These are phyloP conservation scores for Ramphastos sulfuratus DNA, from an alignment of 2,113 vertebrate genomes.

Conservation along the genomic window DNA sequence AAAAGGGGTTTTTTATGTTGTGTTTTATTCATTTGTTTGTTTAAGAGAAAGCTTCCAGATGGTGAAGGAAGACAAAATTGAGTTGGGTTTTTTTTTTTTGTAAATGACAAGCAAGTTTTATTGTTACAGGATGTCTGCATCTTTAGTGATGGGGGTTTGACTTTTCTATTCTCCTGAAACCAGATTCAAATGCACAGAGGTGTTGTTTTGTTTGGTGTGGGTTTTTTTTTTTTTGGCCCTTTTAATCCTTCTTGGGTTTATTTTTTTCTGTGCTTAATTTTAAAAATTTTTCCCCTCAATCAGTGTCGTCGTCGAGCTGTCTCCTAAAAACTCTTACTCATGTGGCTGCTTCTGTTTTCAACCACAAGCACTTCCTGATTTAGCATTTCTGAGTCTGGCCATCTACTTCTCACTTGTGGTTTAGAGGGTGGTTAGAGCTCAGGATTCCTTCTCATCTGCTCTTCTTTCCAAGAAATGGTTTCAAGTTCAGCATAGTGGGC, in stretches of 20 bases:
- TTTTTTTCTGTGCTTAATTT: not conserved
- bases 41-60: constrained; percentile 22
- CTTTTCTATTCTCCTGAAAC: not conserved
- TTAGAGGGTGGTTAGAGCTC: not conserved
- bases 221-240: not conserved
- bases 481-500: not conserved
- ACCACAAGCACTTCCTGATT: constrained; percentile 59
- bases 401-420: not conserved
- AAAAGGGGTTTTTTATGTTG: not conserved
- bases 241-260: not conserved
- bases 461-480: not conserved
- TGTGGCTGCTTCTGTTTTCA: constrained; percentile 51
- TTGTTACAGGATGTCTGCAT: not conserved
- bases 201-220: too few relatives aligned
- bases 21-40: not conserved
- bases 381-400: constrained; percentile 26
- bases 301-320: constrained; percentile 37
- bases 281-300: not conserved
- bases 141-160: not conserved
- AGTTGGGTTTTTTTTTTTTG: not conserved
- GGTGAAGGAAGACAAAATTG: not conserved
- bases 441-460: constrained; percentile 10
- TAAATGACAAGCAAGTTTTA: not conserved
- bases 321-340: constrained; percentile 38
- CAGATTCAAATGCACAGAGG: not conserved